Percentiles rank a stretch among this genome's conserved stretches.
phyloP scores from a whole-genome alignment of 2,113 vertebrate species.

The Sisor rabdophorus region DNA sequence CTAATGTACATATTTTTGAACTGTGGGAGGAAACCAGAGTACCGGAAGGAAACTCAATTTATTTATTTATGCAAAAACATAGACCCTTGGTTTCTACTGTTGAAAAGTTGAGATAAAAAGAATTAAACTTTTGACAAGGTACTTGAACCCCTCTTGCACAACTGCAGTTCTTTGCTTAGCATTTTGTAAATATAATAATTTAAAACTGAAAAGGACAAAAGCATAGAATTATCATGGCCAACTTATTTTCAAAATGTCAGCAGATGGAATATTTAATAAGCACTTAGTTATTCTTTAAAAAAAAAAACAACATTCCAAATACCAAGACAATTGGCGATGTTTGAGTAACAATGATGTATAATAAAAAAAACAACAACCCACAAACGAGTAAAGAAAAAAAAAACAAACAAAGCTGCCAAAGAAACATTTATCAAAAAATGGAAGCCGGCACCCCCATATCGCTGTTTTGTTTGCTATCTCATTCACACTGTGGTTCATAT shows the following conservation, averaged over 20 bases:
- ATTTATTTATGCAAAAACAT: no score
- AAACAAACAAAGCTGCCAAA: not conserved
- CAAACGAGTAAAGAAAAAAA: no score
- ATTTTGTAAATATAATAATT: conserved; percentile 5
- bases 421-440: not conserved
- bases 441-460: conserved; percentile 2
- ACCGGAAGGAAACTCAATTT: no score
- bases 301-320: not conserved
- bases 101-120: not conserved
- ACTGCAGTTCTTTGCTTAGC: conserved; percentile 7
- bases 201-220: conserved; percentile 9
- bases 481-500: conserved; percentile 6
- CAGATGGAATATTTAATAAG: conserved; percentile 13
- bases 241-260: conserved; percentile 27
- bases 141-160: not conserved
- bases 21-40: no score
- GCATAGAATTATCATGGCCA: not conserved
- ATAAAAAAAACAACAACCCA: no score
- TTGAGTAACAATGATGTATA: not conserved
- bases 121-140: not conserved
- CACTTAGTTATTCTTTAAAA: not conserved
- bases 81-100: no score
- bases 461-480: not conserved
- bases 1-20: no score
- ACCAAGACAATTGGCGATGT: not conserved